phyloP scores from a whole-genome alignment of 2,888 invertebrate genomes.

The Eucera pruinosa region DNA sequence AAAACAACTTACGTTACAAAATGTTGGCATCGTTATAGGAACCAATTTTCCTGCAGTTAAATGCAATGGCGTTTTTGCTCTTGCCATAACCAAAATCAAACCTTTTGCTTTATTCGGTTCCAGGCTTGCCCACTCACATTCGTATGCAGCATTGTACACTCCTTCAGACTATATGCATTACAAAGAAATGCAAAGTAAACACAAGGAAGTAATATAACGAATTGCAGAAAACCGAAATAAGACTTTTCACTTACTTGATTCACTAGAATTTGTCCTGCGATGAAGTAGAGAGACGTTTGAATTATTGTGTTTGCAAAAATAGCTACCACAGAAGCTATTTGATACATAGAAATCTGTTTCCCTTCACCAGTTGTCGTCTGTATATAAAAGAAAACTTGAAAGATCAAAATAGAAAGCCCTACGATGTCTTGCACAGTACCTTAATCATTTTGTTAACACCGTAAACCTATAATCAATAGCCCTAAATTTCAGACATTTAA shows the following conservation, averaged over 20 bases:
- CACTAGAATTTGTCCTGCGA: constrained; percentile 39
- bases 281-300: constrained; percentile 43
- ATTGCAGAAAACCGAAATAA: too few relatives aligned
- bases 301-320: constrained; percentile 3
- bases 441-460: too few relatives aligned
- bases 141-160: constrained; percentile 30
- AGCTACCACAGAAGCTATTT: not conserved
- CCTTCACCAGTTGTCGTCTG: not conserved
- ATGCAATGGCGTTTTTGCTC: constrained; percentile 46
- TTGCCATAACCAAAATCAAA: constrained; percentile 51
- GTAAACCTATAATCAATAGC: too few relatives aligned
- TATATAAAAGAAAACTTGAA: too few relatives aligned
- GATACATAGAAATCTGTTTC: not conserved
- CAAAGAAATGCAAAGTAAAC: too few relatives aligned
- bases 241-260: constrained; percentile 39
- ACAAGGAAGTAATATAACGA: too few relatives aligned
- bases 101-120: constrained; percentile 31
- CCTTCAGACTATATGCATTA: constrained; percentile 35
- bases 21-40: constrained; percentile 51
- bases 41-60: constrained; percentile 62
- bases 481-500: too few relatives aligned
- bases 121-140: constrained; percentile 40
- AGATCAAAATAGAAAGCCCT: too few relatives aligned
- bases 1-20: constrained; percentile 57
- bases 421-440: too few relatives aligned